A percentile compares a stretch with the other conserved stretches of the same genome.
phyloP scores from a whole-genome alignment of 1,140 invertebrate species.

The Antheraea pernyi region DNA sequence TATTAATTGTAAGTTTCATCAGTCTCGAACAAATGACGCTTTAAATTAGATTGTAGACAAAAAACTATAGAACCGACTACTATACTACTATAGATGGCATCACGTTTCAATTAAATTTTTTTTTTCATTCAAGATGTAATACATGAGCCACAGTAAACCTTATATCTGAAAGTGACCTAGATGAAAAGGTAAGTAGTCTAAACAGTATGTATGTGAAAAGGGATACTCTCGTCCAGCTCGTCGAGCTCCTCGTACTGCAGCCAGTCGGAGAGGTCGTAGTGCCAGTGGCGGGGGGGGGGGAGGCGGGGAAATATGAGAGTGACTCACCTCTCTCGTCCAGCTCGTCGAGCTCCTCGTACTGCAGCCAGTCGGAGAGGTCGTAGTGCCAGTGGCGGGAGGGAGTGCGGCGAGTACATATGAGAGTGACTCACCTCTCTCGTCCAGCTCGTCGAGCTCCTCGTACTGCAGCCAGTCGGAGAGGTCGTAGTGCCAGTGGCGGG shows the following conservation, averaged over 20 bases:
- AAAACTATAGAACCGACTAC: too few species aligned
- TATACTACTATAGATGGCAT: too few species aligned
- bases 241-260: conserved; percentile 96
- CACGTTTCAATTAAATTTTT: too few species aligned
- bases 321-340: conserved; percentile 90
- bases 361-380: conserved; percentile 57
- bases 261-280: conserved; percentile 88
- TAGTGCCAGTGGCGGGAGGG: conserved; percentile 94
- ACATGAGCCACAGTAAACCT: too few species aligned
- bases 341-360: conserved; percentile 92
- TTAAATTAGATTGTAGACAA: too few species aligned
- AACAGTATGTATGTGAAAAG: too few species aligned
- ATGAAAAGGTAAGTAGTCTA: too few species aligned
- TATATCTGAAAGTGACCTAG: too few species aligned
- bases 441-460: conserved; percentile 95
- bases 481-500: neutral
- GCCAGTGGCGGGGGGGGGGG: too few species aligned
- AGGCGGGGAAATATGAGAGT: neutral
- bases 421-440: conserved; percentile 87
- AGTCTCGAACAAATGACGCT: too few species aligned
- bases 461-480: conserved; percentile 96
- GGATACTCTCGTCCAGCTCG: conserved; percentile 88
- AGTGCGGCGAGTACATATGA: conserved; percentile 81
- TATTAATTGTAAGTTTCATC: too few species aligned
- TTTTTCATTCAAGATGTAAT: too few species aligned